Evolutionary conservation across 2,888 invertebrate species (phyloP), one percentile per base, ranked within the genome.

Genomic region (Ochlodes sylvanus): DNA sequence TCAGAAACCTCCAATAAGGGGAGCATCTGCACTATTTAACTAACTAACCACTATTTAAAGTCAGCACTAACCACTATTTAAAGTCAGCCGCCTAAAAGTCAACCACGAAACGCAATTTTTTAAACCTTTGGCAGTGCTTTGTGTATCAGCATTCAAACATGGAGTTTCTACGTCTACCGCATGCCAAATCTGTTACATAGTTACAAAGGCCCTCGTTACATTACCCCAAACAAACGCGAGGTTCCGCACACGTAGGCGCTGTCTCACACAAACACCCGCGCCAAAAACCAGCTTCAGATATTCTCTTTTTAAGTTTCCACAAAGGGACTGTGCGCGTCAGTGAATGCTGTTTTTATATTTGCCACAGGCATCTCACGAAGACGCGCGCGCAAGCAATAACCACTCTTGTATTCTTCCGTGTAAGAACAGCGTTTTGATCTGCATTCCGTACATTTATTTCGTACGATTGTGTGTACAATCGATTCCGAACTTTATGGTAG

Each of bases 191-290:
- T 19, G 19, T 50, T 21, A 50, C 19, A 50, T 50, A 50, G 50
- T 50, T 12, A 19, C 50, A 50, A 50, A 50, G n/a, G 50, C 50
- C 50, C 19, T 50, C 19, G 10, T 50, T 50, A 50, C 50, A 50
- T 50, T 3, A 50, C 50, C 12, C 50, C 19, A 15, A 47, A 50
- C 50, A 50, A 47, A 47, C 44, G 15, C 52, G 17, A 17, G 52
- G 52, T 52, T 52, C 52, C 21, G 52, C 52, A 52, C 52, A 52
- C 52, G 52, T 52, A 52, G 52, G 14, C 21, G 50, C 50, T 52
- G 52, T 27, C 27, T 52, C 52, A 52, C 14, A 27, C 21, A 10
- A 50, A 50, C 10, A 17, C 19, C 9, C 50, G 52, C 21, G 21
- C 52, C 52, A 52, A 52, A 52, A 52, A 52, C 52, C 52, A 52